phyloP scores from a whole-genome alignment of 2,797 vertebrate genomes.

The Notolepis coatsorum region DNA sequence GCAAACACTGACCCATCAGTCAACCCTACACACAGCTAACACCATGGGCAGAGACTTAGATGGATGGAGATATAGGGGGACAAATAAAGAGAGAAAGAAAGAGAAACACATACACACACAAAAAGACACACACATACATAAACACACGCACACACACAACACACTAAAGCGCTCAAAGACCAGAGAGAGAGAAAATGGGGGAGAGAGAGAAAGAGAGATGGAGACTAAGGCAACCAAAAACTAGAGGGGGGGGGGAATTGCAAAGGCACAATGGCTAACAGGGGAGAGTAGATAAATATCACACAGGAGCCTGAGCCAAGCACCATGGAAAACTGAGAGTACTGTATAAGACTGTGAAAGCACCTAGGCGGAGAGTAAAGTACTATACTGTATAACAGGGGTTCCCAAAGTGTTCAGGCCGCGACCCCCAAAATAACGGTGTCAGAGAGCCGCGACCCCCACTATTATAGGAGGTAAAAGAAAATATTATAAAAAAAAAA shows the following conservation, averaged over 20 bases:
- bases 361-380: too few species aligned
- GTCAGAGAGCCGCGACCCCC: too few species aligned
- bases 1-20: conserved; percentile 74
- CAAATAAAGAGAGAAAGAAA: conserved; percentile 64
- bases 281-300: conserved; percentile 71
- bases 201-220: background rate
- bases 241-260: conserved; percentile 25
- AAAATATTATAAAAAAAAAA: too few species aligned
- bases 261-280: conserved; percentile 50
- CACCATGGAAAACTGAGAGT: conserved; percentile 77
- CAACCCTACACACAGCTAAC: conserved; percentile 69
- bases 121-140: background rate
- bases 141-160: conserved; percentile 17
- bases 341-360: conserved; percentile 68
- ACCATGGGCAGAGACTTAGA: conserved; percentile 60
- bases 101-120: conserved; percentile 24
- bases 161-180: background rate
- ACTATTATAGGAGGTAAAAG: too few species aligned
- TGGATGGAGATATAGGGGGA: conserved; percentile 61
- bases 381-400: too few species aligned
- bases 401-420: too few species aligned
- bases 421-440: too few species aligned
- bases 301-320: conserved; percentile 66
- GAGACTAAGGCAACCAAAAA: conserved; percentile 3
- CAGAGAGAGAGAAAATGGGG: background rate